Base-by-base conservation (phyloP, 2,888 invertebrate species). In the Cheilosia scutellata region DNA sequence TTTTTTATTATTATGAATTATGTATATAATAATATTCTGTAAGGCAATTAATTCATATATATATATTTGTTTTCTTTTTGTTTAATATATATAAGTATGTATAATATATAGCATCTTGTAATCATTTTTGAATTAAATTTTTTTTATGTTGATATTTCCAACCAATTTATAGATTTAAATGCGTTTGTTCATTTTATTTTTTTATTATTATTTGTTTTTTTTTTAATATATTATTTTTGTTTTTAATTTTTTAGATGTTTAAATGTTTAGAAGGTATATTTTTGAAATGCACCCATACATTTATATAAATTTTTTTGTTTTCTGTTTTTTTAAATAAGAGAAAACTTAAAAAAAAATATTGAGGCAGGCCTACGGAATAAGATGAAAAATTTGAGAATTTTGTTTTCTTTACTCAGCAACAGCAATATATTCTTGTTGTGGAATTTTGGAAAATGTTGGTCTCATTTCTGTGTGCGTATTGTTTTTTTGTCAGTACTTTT, bases 11-110 rank as follows among this genome's bases (percentile, higher is more conserved):
- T 82, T 70, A 86, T 86, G 82, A 82, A 86, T 82, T 86, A 87
- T 87, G 87, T 87, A 87, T 87, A 87, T 87, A 87, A 87, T 87
- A 87, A 87, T 87, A 87, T 82, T 87, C 65, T 87, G 72, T 87
- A 87, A 87, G 87, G 87, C 87, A 87, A 87, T 82, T 87, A 87
- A 87, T 87, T 87, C 87, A 82, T 87, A 78, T 87, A 87, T 86
- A 79, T 79, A 74, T 77, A 44, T 75, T 75, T 75, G 44, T 65
- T 68, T 66, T 66, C 16, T 68, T 60, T 74, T 70, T 37, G 49
- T 70, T 57, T 57, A 37, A 37, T 37, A 37, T 84, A 80, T 82
- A 82, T 82, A 82, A 78, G 77, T 87, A 87, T 87, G 82, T 87
- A 87, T 87, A 87, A 86, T 86, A 86, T 86, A 86, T 86, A 86